phyloP scores from a whole-genome alignment of 2,797 vertebrate species.

The Spondyliosoma cantharus region DNA sequence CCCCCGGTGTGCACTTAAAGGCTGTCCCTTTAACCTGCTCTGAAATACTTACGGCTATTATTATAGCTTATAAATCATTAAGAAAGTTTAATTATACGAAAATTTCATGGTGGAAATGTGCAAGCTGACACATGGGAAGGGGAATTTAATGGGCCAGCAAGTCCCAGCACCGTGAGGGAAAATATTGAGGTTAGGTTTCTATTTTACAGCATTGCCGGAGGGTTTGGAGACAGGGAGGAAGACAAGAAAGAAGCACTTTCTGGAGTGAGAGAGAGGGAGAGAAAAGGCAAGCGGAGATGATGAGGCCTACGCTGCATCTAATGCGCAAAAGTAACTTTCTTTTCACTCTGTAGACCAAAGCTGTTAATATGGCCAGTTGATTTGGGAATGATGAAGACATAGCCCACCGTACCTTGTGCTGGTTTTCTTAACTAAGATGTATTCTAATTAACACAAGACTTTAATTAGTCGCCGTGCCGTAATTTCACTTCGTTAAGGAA shows the following conservation, averaged over 20 bases:
- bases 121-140: slow-evolving; percentile 88
- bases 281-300: slow-evolving; percentile 50
- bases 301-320: slow-evolving; percentile 50
- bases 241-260: slow-evolving; percentile 73
- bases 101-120: slow-evolving; percentile 87
- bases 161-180: slow-evolving; percentile 86
- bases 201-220: slow-evolving; percentile 86
- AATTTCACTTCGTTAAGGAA: slow-evolving; percentile 71
- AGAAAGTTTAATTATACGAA: slow-evolving; percentile 89
- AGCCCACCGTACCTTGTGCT: slow-evolving; percentile 59
- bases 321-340: slow-evolving; percentile 65
- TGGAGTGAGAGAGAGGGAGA: slow-evolving; percentile 50
- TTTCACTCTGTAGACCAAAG: slow-evolving; percentile 61
- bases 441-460: slow-evolving; percentile 79
- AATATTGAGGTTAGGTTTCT: slow-evolving; percentile 90
- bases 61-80: slow-evolving; percentile 91
- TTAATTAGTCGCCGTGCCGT: slow-evolving; percentile 76
- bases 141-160: slow-evolving; percentile 89
- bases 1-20: slow-evolving; percentile 85
- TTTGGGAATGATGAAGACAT: slow-evolving; percentile 70
- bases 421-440: slow-evolving; percentile 75
- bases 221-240: slow-evolving; percentile 77
- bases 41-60: slow-evolving; percentile 88
- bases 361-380: slow-evolving; percentile 69
- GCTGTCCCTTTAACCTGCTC: slow-evolving; percentile 88